Evolutionary conservation across 2,888 invertebrate species (phyloP), one percentile per base, ranked within the genome.

Genomic region (Cylindroiulus punctatus): DNA sequence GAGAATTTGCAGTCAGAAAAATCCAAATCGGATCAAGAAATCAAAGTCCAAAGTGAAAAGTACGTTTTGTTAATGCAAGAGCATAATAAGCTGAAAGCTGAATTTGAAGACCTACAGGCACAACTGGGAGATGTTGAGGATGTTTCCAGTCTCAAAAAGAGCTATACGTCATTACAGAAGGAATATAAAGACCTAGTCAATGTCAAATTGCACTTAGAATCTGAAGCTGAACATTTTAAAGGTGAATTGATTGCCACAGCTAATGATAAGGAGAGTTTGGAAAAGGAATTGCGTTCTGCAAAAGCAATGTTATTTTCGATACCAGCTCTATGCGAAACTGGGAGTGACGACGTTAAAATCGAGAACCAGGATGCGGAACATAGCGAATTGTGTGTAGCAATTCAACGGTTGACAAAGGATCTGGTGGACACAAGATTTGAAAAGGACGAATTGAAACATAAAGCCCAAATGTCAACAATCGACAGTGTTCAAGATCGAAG

Each of bases 1-100:
- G 88, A 88, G 85, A 88, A 87, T n/a, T 47, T 88, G 22, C 85
- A 86, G 30, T 12, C 40, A 57, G 76, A 87, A 4, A 88, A 88
- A 87, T 42, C 8, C 19, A 85, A 83, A 30, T 86, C 86, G 8
- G 88, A 88, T 30, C 85, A 86, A 65, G 88, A 88, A 65, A 19
- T 87, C 5, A 44, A 84, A 42, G 86, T 57, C 32, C 32, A 85
- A 36, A 88, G 85, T 47, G 85, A 57, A 57, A 65, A 85, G 40
- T 82, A 40, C 40, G n/a, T 30, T 84, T 40, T 30, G 17, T 42
- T 84, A 44, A 17, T 84, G 26, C 40, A 84, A 17, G 84, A 84
- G n/a, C 40, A 42, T 84, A 40, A 84, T 40, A 84, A 84, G 17
- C 22, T 84, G 5, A 84, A 44, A 84, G 40, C 40, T n/a, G 84